phyloP scores from a whole-genome alignment of 2,888 invertebrate genomes.

The Euplagia quadripunctaria region DNA sequence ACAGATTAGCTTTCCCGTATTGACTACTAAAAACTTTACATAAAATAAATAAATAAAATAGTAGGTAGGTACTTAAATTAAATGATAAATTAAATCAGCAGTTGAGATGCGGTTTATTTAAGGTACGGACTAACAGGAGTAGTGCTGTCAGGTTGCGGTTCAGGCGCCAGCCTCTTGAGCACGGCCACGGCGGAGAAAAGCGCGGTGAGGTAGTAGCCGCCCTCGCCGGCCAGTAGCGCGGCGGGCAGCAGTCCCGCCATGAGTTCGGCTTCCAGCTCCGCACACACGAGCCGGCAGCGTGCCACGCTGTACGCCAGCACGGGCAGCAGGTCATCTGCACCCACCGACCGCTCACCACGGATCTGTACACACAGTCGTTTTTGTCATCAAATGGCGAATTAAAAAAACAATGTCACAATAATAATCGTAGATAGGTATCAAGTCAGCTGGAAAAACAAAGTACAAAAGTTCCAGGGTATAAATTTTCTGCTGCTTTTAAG shows the following conservation, averaged over 20 bases:
- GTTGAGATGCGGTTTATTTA: not conserved
- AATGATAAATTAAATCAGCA: not conserved
- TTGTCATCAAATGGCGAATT: not conserved
- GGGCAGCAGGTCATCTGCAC: constrained; percentile 96
- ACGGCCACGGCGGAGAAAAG: constrained; percentile 97
- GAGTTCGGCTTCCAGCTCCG: constrained; percentile 98
- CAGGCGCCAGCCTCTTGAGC: constrained; percentile 90
- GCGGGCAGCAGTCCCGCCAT: constrained; percentile 98
- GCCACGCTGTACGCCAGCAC: constrained; percentile 97
- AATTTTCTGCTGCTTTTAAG: not conserved
- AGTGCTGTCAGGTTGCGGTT: constrained; percentile 71
- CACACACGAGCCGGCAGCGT: constrained; percentile 95
- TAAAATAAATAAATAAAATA: too few species aligned
- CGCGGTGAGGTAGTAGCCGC: constrained; percentile 97
- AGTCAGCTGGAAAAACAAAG: not conserved
- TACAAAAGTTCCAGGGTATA: not conserved
- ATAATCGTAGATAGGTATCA: too few species aligned
- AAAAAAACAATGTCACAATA: not conserved
- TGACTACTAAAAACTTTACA: too few species aligned
- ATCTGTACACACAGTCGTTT: constrained; percentile 82
- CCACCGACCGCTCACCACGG: constrained; percentile 90
- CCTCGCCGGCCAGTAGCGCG: constrained; percentile 96
- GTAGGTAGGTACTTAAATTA: too few species aligned
- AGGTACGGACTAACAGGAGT: constrained; percentile 71
- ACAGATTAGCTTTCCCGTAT: not conserved